phyloP scores from a whole-genome alignment of 2,797 vertebrate genomes.

The Tachyglossus aculeatus region DNA sequence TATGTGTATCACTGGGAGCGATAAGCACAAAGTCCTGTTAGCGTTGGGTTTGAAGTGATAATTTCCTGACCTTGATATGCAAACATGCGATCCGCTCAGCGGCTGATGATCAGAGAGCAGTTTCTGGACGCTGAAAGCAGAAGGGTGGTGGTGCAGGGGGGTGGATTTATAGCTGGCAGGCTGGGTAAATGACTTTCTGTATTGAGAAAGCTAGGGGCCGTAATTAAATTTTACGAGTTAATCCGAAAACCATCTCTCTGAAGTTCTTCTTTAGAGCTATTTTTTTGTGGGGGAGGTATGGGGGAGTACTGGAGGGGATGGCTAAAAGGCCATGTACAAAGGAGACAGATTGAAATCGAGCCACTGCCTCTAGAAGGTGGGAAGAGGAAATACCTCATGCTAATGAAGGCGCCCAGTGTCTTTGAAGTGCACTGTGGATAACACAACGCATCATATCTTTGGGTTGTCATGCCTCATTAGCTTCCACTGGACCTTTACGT shows the following conservation, averaged over 20 bases:
- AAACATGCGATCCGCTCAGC: slow-evolving; percentile 46
- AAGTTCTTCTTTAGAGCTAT: slow-evolving; percentile 20
- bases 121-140: not conserved
- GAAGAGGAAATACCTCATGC: not conserved
- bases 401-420: slow-evolving; percentile 2
- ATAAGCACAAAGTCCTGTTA: slow-evolving; percentile 2
- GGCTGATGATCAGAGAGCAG: slow-evolving; percentile 45
- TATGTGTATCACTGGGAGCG: not conserved
- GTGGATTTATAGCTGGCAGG: slow-evolving; percentile 14
- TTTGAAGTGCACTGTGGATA: slow-evolving; percentile 2
- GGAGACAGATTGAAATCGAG: slow-evolving; percentile 13
- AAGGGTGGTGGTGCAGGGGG: no score
- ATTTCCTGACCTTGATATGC: slow-evolving; percentile 60
- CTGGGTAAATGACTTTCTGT: slow-evolving; percentile 38
- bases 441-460: not conserved
- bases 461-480: not conserved
- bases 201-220: slow-evolving; percentile 1
- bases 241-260: slow-evolving; percentile 34
- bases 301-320: no score
- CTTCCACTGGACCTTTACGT: not conserved
- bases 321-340: no score
- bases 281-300: no score
- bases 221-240: slow-evolving; percentile 55
- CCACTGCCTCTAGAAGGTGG: slow-evolving; percentile 9
- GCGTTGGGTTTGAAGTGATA: slow-evolving; percentile 31